These are phyloP conservation scores for Cladorhizidae sp. DNA, from an alignment of 37 sponge, comb jelly and placozoan genomes.

Conservation along the genomic window DNA sequence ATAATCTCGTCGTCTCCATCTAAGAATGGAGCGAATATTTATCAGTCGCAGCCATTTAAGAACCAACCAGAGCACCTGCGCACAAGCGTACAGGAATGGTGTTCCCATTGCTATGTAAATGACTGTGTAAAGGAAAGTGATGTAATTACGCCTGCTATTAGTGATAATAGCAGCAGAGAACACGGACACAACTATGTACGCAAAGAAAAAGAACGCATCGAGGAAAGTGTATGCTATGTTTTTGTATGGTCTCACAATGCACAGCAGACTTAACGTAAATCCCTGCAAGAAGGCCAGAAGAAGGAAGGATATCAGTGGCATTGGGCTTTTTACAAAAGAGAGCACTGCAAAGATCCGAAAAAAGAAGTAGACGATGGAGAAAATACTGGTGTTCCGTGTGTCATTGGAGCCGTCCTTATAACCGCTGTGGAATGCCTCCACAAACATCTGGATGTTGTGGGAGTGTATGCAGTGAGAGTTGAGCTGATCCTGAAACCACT, in stretches of 20 bases:
- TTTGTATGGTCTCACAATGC: constrained; percentile 1
- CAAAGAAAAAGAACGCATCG: not conserved
- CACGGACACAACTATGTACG: not conserved
- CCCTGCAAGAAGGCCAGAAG: not conserved
- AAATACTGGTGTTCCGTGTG: not conserved
- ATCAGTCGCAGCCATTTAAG: not conserved
- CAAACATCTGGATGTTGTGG: constrained; percentile 15
- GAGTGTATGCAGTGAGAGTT: not conserved
- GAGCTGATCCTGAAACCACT: constrained; percentile 7
- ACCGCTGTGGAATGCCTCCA: not conserved
- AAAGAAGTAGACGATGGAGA: not conserved
- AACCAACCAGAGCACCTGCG: not conserved
- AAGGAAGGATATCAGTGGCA: not conserved
- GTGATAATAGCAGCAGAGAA: not conserved
- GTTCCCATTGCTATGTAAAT: not conserved
- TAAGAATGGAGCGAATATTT: not conserved
- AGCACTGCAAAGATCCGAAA: not conserved
- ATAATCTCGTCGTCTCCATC: constrained; percentile 14
- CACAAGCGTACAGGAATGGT: not conserved
- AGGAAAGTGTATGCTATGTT: not conserved
- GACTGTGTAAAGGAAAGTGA: not conserved
- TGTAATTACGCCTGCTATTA: not conserved
- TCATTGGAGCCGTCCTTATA: constrained; percentile 3
- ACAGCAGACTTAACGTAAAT: not conserved
- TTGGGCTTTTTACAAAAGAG: not conserved